A percentile compares a stretch with the other conserved stretches of the same genome.
phyloP scores from a whole-genome alignment of 1,140 invertebrate species.

The Brachystomella parvula region DNA sequence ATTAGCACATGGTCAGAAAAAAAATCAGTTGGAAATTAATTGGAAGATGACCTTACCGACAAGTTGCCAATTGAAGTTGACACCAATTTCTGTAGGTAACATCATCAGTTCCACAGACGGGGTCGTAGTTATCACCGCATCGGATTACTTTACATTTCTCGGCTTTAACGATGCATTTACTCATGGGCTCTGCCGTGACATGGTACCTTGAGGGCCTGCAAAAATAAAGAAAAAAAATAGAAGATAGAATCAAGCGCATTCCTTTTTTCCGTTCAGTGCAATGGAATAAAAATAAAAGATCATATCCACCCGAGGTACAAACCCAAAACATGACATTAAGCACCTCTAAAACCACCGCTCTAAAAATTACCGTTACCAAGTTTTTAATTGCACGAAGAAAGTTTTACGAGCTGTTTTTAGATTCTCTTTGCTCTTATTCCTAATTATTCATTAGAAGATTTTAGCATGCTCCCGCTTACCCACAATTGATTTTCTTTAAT shows the following conservation, averaged over 20 bases:
- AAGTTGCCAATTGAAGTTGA: conserved; percentile 68
- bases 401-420: too few relatives aligned
- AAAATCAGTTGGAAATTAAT: not conserved
- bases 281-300: not conserved
- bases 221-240: conserved; percentile 8
- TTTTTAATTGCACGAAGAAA: too few relatives aligned
- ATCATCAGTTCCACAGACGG: conserved; percentile 68
- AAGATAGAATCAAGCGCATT: not conserved
- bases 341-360: too few relatives aligned
- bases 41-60: conserved; percentile 51
- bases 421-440: too few relatives aligned
- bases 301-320: not conserved
- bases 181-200: conserved; percentile 61
- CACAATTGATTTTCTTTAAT: conserved; percentile 79
- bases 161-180: conserved; percentile 62
- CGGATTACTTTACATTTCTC: conserved; percentile 63
- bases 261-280: not conserved
- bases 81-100: conserved; percentile 72
- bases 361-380: too few relatives aligned
- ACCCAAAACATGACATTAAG: too few relatives aligned
- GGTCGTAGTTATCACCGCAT: conserved; percentile 52
- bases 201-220: conserved; percentile 40
- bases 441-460: not conserved
- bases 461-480: conserved; percentile 51
- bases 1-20: too few relatives aligned